Evolutionary conservation across 23 tunicate genomes (phyloP).

Genomic region (Corella eumyota): DNA sequence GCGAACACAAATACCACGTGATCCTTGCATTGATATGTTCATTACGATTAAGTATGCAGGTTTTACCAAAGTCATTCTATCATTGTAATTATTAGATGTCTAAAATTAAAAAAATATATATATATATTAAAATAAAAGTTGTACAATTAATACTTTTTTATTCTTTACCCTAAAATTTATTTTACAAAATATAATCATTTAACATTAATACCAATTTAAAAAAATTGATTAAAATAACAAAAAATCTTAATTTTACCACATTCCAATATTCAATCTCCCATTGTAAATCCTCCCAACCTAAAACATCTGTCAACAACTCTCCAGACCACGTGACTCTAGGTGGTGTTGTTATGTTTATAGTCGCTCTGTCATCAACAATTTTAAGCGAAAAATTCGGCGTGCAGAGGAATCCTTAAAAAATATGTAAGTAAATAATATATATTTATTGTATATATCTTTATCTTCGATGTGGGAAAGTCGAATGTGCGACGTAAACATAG

Average conservation of each 20-base stretch:
- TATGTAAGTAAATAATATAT: too few species aligned
- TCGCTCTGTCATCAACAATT: background rate
- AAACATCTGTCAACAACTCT: conserved; percentile 3
- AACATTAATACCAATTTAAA: too few species aligned
- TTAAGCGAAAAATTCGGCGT: conserved; percentile 21
- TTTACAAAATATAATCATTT: too few species aligned
- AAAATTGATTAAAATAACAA: too few species aligned
- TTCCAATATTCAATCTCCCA: conserved; percentile 22
- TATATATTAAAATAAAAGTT: too few species aligned
- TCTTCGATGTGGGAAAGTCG: too few species aligned
- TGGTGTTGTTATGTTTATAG: conserved; percentile 4
- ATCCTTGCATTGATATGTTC: background rate
- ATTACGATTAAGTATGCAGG: background rate
- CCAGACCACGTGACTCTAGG: conserved; percentile 13
- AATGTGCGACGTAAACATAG: too few species aligned
- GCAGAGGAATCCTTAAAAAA: conserved; percentile 3
- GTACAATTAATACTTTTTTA: too few species aligned
- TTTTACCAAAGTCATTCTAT: background rate
- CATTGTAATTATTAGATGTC: background rate
- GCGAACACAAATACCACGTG: conserved; percentile 7
- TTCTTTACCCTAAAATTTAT: too few species aligned
- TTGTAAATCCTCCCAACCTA: background rate
- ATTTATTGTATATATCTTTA: too few species aligned
- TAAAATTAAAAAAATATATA: too few species aligned
- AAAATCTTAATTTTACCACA: too few species aligned